phyloP scores from a whole-genome alignment of 2,888 invertebrate species.

The Catocala sponsa region DNA sequence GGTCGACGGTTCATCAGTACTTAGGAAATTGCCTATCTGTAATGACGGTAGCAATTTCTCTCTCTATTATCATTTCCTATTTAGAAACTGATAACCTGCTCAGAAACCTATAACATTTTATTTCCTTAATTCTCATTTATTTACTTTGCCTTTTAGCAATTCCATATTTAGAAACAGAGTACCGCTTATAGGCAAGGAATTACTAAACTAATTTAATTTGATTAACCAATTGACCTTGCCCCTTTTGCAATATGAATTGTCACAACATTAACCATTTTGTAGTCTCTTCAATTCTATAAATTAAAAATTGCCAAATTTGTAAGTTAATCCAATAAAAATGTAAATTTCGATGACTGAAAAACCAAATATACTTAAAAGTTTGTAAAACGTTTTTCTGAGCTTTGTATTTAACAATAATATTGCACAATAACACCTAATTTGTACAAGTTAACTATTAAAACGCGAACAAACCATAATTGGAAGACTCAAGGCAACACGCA shows the following conservation, averaged over 20 bases:
- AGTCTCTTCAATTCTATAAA: background rate
- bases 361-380: constrained; percentile 25
- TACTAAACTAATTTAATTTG: background rate
- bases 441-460: constrained; percentile 70
- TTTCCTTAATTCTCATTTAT: too few relatives aligned
- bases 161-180: too few relatives aligned
- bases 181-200: too few relatives aligned
- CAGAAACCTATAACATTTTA: too few relatives aligned
- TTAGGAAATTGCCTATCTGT: too few relatives aligned
- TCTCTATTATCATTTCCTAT: too few relatives aligned
- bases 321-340: constrained; percentile 14
- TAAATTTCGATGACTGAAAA: constrained; percentile 8
- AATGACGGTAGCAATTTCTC: too few relatives aligned
- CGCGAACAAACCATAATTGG: constrained; percentile 79
- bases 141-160: too few relatives aligned
- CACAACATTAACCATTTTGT: background rate
- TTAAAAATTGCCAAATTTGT: constrained; percentile 7
- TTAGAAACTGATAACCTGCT: too few relatives aligned
- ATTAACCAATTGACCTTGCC: constrained; percentile 9
- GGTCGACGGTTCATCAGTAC: too few relatives aligned
- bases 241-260: background rate
- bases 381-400: constrained; percentile 14
- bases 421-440: constrained; percentile 70
- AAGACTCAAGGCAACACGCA: constrained; percentile 68
- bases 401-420: constrained; percentile 47